Evolutionary conservation across 2,888 invertebrate genomes (phyloP).

Genomic region (Coelogynopora nodosa): DNA sequence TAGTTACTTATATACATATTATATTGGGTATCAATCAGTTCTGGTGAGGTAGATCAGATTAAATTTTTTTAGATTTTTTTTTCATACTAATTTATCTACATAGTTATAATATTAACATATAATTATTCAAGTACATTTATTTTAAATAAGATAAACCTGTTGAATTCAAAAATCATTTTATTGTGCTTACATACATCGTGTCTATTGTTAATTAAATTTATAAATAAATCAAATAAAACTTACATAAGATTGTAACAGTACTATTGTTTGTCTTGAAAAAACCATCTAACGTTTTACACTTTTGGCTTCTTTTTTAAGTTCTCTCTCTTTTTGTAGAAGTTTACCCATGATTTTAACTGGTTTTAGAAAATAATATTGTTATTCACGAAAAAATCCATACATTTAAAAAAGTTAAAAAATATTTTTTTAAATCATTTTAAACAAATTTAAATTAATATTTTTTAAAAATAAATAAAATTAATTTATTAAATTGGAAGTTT

Average conservation of each 20-base stretch:
- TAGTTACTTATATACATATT: not conserved
- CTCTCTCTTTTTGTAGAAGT: not conserved
- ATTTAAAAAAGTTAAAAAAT: too few species aligned
- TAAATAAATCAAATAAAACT: not conserved
- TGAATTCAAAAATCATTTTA: not conserved
- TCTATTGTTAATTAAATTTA: not conserved
- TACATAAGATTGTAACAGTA: too few species aligned
- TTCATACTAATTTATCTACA: too few species aligned
- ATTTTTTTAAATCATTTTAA: not conserved
- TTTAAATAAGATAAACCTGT: not conserved
- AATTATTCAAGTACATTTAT: not conserved
- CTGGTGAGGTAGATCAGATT: too few species aligned
- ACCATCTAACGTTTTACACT: not conserved
- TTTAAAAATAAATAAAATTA: constrained; percentile 11
- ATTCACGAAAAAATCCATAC: not conserved
- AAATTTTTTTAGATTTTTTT: too few species aligned
- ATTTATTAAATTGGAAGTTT: constrained; percentile 28
- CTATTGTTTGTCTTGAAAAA: too few species aligned
- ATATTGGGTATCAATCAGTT: not conserved
- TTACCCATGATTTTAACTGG: not conserved
- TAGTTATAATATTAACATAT: too few species aligned
- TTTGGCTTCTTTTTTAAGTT: not conserved
- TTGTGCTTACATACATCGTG: too few species aligned
- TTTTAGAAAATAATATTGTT: not conserved
- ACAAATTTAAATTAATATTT: constrained; percentile 12